Conservation (phyloP, 2,113 vertebrate genomes). For the Sinocyclocheilus grahami region DNA sequence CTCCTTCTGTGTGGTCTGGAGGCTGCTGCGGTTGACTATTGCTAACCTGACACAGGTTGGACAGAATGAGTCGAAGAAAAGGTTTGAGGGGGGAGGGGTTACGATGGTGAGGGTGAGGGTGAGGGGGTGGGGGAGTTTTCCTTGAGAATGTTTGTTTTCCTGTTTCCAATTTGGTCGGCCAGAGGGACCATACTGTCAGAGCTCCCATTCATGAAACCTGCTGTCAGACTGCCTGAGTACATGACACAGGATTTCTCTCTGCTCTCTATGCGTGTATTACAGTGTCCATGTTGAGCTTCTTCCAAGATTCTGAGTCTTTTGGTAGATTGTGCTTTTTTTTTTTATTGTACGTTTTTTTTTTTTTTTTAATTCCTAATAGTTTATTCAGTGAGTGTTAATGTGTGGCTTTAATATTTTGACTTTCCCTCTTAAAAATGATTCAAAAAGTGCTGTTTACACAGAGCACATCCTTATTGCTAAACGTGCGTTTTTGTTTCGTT, state of each 20-base stretch:
- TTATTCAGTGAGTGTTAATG: background rate
- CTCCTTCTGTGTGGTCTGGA: constrained; percentile 61
- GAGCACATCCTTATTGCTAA: background rate
- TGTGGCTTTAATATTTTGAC: background rate
- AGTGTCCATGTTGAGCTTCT: constrained; percentile 18
- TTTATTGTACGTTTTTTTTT: too few relatives aligned
- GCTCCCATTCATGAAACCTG: constrained; percentile 61
- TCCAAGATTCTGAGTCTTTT: background rate
- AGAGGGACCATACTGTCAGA: constrained; percentile 60
- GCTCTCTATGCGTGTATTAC: constrained; percentile 21
- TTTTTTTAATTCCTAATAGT: background rate
- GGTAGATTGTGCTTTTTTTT: background rate
- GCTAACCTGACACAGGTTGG: constrained; percentile 59
- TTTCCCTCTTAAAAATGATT: background rate
- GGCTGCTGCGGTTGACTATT: constrained; percentile 53
- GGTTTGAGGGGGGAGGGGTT: constrained; percentile 29
- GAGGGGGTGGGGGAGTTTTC: constrained; percentile 46
- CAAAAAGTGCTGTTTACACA: background rate
- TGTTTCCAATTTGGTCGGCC: constrained; percentile 66
- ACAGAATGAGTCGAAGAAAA: constrained; percentile 55
- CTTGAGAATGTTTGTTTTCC: constrained; percentile 66
- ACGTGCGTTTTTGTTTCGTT: constrained; percentile 36
- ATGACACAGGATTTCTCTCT: constrained; percentile 44
- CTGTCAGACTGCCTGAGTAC: constrained; percentile 48
- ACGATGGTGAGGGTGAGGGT: background rate